Conservation (phyloP, 2,888 invertebrate species). For the Cinara cedri region DNA sequence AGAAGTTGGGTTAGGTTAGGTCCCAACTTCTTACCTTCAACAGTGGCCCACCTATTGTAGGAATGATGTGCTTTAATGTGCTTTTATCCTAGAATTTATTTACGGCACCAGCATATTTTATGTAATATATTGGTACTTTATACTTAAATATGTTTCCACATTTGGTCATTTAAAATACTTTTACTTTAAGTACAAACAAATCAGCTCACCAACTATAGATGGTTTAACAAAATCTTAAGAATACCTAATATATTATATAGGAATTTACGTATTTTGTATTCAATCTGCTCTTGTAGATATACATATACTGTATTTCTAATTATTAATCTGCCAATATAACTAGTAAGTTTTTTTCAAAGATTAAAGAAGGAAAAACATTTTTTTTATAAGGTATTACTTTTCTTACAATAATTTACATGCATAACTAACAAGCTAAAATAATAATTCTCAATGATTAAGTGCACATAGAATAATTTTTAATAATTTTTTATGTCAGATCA, state of each 20-base stretch:
- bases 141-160: no score
- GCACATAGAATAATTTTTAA: not conserved
- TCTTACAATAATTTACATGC: conserved; percentile 32
- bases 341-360: not conserved
- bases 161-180: conserved; percentile 19
- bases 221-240: not conserved
- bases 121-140: no score
- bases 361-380: not conserved
- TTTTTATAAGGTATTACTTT: not conserved
- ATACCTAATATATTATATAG: not conserved
- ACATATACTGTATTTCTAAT: not conserved
- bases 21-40: no score
- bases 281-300: not conserved
- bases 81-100: no score
- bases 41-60: no score
- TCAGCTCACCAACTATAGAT: not conserved
- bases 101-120: no score
- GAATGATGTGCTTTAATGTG: no score
- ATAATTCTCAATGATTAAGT: not conserved
- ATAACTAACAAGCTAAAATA: not conserved
- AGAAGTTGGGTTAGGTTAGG: no score
- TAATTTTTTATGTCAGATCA: not conserved
- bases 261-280: not conserved
- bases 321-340: not conserved
- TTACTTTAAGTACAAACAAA: conserved; percentile 21